A percentile compares a stretch with the other conserved stretches of the same genome.
These are phyloP conservation scores for Mactromeris polynyma DNA, from an alignment of 2,888 invertebrate species.

Conservation along the genomic window DNA sequence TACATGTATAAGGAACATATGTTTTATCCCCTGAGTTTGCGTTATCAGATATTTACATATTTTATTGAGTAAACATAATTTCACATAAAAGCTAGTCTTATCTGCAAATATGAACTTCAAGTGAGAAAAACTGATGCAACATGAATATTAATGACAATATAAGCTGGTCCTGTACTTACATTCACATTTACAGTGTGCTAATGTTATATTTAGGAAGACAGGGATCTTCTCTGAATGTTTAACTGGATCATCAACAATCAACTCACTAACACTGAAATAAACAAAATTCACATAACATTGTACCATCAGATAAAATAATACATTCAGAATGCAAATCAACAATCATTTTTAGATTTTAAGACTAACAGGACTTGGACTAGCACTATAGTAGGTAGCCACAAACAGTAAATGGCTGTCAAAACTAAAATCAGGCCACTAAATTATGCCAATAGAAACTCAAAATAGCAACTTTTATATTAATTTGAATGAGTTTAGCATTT, in stretches of 20 bases:
- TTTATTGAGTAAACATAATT: neutral
- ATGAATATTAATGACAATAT: neutral
- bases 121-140: neutral
- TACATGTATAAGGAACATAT: too few species aligned
- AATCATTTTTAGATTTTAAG: neutral
- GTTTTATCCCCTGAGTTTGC: too few species aligned
- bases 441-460: too few species aligned
- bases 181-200: slow-evolving; percentile 88
- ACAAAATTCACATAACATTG: neutral
- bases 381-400: too few species aligned
- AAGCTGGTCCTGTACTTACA: slow-evolving; percentile 86
- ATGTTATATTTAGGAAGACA: slow-evolving; percentile 88
- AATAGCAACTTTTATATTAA: too few species aligned
- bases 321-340: neutral
- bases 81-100: neutral
- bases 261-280: slow-evolving; percentile 88
- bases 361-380: too few species aligned
- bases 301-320: neutral
- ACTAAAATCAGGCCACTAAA: too few species aligned
- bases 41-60: neutral
- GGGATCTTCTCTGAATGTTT: slow-evolving; percentile 88
- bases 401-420: too few species aligned
- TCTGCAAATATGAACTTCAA: neutral
- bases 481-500: too few species aligned
- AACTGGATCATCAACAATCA: slow-evolving; percentile 89